phyloP scores from a whole-genome alignment of 2,888 invertebrate species.

The Ectropis crepuscularia region DNA sequence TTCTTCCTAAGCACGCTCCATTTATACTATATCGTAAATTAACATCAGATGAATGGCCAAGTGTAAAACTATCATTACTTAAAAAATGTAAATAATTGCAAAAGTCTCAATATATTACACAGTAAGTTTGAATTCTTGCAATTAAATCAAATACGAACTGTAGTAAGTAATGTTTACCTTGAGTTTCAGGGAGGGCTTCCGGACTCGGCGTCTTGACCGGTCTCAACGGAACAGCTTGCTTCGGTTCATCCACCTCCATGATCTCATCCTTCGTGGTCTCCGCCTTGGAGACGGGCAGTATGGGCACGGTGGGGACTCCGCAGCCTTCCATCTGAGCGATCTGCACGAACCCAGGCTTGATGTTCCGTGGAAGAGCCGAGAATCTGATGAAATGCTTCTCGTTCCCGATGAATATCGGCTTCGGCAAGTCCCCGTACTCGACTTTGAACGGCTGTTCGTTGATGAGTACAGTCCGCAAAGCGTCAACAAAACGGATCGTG shows the following conservation, averaged over 20 bases:
- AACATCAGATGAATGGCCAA: no score
- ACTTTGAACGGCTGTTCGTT: slow-evolving; percentile 91
- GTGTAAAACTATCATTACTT: no score
- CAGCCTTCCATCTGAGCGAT: slow-evolving; percentile 91
- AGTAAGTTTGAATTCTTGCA: no score
- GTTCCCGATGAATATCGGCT: slow-evolving; percentile 89
- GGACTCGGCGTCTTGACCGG: slow-evolving; percentile 70
- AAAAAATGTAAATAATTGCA: no score
- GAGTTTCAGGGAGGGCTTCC: slow-evolving; percentile 61
- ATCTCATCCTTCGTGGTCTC: slow-evolving; percentile 50
- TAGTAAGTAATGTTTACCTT: slow-evolving; percentile 57
- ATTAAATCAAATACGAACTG: no score
- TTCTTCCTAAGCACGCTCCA: no score
- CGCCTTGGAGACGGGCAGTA: slow-evolving; percentile 40
- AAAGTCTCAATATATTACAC: no score
- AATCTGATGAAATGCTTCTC: slow-evolving; percentile 93
- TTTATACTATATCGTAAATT: no score
- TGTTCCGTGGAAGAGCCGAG: slow-evolving; percentile 89
- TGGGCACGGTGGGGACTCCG: slow-evolving; percentile 42
- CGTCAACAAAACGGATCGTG: slow-evolving; percentile 92
- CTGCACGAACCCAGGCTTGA: slow-evolving; percentile 88
- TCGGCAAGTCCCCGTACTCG: slow-evolving; percentile 93
- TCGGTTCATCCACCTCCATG: slow-evolving; percentile 59
- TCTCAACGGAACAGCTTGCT: slow-evolving; percentile 32
- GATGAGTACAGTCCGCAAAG: slow-evolving; percentile 90